Evolutionary conservation across 2,888 invertebrate species (phyloP), one percentile per base, ranked within the genome.

Genomic region (Clusia tigrina): DNA sequence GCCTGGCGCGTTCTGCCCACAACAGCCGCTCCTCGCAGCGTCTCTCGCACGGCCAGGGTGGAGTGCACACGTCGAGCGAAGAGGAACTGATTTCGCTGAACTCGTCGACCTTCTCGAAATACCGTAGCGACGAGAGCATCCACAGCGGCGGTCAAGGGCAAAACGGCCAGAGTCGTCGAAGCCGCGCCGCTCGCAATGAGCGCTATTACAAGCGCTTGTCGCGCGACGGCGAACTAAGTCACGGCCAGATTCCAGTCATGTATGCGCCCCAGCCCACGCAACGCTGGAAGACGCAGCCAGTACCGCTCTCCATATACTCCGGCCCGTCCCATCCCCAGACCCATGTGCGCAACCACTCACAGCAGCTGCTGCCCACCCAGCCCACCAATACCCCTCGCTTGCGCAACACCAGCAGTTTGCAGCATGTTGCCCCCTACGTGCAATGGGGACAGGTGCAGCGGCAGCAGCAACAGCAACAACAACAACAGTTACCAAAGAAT

Each of bases 101-200:
- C 70, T 91, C 91, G 24, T 89, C 88, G 20, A 89, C 90, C 0
- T 87, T 90, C 75, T 85, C 89, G 55, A 86, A 87, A 73, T 89
- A 90, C 77, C 86, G 89, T 75, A 90, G 90, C 77, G 91, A 91
- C 68, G 90, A 91, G 70, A 89, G 89, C 65, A 83, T 89, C 60
- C 88, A 88, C 75, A 86, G 86, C 62, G 78, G 87, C 42, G 87
- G 87, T 25, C 71, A 73, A 42, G 87, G 86, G 63, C 57, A 60
- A 26, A 86, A 86, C 17, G 71, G 68, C 62, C 82, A 87, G 46
- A 90, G 86, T 76, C 88, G 89, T 70, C 87, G 87, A 74, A 89
- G 91, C 25, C 86, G 93, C 60, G 88, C 89, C 23, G 92, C 93
- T 0, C 86, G 94, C 72, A 93, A 92, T 58, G 93, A 94, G 79